A percentile compares a stretch with the other conserved stretches of the same genome.
These are phyloP conservation scores for Drosophila ezoana DNA, from an alignment of 2,888 invertebrate species.

Conservation along the genomic window DNA sequence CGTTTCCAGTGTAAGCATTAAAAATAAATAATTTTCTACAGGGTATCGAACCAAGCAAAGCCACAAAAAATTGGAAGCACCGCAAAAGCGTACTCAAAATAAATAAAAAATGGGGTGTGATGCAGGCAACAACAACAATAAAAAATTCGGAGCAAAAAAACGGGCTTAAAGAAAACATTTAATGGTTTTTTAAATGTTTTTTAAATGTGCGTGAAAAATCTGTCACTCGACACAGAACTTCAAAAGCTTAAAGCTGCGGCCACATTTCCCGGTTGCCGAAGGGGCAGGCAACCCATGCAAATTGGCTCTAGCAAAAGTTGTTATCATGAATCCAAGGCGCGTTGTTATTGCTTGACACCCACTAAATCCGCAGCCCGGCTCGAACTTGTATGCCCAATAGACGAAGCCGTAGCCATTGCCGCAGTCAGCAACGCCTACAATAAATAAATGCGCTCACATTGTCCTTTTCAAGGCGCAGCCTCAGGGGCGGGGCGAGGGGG, in stretches of 20 bases:
- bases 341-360: conserved; percentile 55
- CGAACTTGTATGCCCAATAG: conserved; percentile 38
- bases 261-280: conserved; percentile 31
- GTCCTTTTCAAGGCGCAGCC: conserved; percentile 55
- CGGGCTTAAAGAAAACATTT: conserved; percentile 61
- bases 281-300: conserved; percentile 65
- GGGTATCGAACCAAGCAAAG: conserved; percentile 11
- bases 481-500: neutral
- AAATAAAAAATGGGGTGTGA: conserved; percentile 67
- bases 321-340: conserved; percentile 72
- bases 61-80: conserved; percentile 1
- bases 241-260: conserved; percentile 61
- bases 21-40: neutral
- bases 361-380: conserved; percentile 42
- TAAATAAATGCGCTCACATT: conserved; percentile 60
- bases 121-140: conserved; percentile 40
- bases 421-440: conserved; percentile 65
- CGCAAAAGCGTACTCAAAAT: conserved; percentile 33
- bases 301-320: conserved; percentile 75
- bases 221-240: conserved; percentile 46
- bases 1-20: too few relatives aligned
- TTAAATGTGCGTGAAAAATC: conserved; percentile 79
- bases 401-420: conserved; percentile 51
- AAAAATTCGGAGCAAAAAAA: conserved; percentile 22
- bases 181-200: conserved; percentile 84